Conservation (phyloP, 2,797 vertebrate genomes). For the Girardinus metallicus region DNA sequence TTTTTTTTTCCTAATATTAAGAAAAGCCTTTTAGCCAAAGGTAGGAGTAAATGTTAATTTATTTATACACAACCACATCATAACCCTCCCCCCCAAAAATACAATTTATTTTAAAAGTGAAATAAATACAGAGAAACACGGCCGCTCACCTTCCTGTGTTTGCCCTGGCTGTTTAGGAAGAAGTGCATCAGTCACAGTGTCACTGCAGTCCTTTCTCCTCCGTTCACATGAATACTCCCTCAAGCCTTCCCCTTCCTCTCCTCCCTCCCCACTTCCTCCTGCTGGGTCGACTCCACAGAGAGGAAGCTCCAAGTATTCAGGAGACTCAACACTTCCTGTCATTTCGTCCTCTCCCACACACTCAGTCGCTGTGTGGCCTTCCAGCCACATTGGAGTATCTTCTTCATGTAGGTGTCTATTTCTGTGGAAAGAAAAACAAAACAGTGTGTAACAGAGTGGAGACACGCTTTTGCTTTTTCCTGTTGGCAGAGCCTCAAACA, state of each 20-base stretch:
- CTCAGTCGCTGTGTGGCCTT: conserved; percentile 69
- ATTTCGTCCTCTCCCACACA: conserved; percentile 78
- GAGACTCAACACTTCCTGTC: conserved; percentile 71
- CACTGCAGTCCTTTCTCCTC: conserved; percentile 26
- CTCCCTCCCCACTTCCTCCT: conserved; percentile 62
- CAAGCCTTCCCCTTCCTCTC: conserved; percentile 25
- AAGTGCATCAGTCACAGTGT: conserved; percentile 48
- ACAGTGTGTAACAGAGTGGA: conserved; percentile 19
- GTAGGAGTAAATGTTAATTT: background rate
- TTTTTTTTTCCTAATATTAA: background rate
- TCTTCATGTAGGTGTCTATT: conserved; percentile 77
- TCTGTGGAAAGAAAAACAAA: conserved; percentile 67
- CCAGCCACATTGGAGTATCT: conserved; percentile 73
- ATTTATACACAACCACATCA: background rate
- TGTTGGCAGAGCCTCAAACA: conserved; percentile 38
- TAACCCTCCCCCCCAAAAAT: background rate
- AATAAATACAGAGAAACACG: background rate
- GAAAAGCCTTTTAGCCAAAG: background rate
- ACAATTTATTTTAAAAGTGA: background rate
- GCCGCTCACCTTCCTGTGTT: conserved; percentile 71
- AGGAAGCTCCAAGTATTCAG: conserved; percentile 69
- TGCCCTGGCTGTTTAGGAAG: conserved; percentile 39
- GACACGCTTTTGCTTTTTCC: conserved; percentile 21
- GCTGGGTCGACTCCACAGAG: conserved; percentile 62
- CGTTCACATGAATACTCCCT: conserved; percentile 36